Evolutionary conservation across 2,113 vertebrate species (phyloP).

Genomic region (Notarius lentiginosus): DNA sequence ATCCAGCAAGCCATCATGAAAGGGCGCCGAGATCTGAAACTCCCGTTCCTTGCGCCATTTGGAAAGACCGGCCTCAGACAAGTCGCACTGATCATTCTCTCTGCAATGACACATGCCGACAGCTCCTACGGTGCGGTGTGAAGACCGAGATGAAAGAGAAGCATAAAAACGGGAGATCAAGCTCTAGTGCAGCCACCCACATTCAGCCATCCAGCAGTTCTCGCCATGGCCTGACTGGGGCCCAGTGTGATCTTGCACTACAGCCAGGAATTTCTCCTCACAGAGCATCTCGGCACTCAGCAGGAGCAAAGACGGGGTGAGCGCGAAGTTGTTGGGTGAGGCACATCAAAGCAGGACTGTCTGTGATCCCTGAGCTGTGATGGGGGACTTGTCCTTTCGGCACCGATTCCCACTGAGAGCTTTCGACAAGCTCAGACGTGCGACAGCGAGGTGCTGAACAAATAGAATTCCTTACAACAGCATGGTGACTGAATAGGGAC

Average conservation of each 20-base stretch:
- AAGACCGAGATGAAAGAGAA: constrained; percentile 40
- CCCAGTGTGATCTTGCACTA: background rate
- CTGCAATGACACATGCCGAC: background rate
- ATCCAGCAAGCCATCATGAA: background rate
- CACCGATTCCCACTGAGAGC: constrained; percentile 21
- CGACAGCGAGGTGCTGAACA: background rate
- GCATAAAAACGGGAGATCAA: background rate
- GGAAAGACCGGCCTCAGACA: background rate
- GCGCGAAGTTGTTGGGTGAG: background rate
- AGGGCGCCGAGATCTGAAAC: background rate
- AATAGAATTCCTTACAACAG: background rate
- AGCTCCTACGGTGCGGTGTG: background rate
- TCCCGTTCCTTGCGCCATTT: background rate
- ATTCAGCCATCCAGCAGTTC: background rate
- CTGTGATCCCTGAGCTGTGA: constrained; percentile 34
- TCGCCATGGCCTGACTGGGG: background rate
- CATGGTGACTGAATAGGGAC: background rate
- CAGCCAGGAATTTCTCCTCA: constrained; percentile 23
- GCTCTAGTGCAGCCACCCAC: background rate
- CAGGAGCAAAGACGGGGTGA: background rate
- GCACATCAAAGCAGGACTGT: constrained; percentile 39
- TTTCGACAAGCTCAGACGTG: constrained; percentile 16
- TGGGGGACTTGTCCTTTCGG: constrained; percentile 28
- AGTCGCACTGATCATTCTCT: background rate
- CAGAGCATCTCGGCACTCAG: constrained; percentile 7